Base-by-base conservation (phyloP, 2,888 invertebrate genomes). In the Cryptops parisi region DNA sequence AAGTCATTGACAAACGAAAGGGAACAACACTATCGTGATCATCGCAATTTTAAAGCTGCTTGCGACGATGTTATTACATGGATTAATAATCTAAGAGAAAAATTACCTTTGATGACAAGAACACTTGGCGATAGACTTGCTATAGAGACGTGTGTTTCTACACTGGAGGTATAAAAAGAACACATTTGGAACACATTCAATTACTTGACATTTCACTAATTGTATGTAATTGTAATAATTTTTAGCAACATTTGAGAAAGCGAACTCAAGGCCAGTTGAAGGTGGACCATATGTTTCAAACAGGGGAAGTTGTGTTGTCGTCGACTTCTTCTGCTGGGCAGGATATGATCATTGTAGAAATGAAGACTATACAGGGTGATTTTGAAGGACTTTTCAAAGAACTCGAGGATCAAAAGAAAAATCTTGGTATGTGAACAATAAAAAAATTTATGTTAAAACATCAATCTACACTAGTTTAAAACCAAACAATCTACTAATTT, bases 1-100 rank as follows among this genome's bases (percentile, higher is more conserved):
- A n/a, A 73, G 70, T 81, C 80, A 66, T 65, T 89, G 27, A 71
- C 88, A 15, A 72, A 76, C 2, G 85, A 88, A 64, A 77, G 88
- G 19, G 87, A 88, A 67, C 82, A 83, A 63, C 86, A 90, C 64
- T 88, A 84, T 64, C 81, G 83, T 64, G 88, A 91, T 66, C 90
- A 91, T 64, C 78, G 85, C 57, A 68, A 82, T 1, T 94, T 90
- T 67, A 91, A 91, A 66, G 90, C 90, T 70, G 86, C 90, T 3
- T 83, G 86, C 59, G 90, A 91, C 64, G 89, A 89, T 64, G 76
- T 93, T 17, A 82, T 84, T 47, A 80, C 82, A 52, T 94, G 93
- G 91, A 75, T 94, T 58, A 81, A 79, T 52, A 76, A 89, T 60
- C 84, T 89, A 1, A 78, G 88, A 58, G 90, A 91, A 70, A 89